These are phyloP conservation scores for Eupithecia exiguata DNA, from an alignment of 2,888 invertebrate species.

Conservation along the genomic window DNA sequence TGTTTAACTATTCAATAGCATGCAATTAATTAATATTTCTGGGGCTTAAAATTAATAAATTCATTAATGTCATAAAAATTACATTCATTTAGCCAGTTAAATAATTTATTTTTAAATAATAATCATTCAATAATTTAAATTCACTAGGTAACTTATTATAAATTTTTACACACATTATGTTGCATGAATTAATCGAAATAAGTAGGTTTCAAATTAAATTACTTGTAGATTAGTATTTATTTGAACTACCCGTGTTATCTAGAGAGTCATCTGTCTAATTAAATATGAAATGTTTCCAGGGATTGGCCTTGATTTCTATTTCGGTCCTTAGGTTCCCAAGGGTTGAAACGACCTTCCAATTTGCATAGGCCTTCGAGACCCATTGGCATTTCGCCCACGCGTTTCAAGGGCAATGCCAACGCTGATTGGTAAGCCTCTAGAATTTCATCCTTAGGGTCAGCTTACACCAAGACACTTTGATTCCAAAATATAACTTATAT, in stretches of 20 bases:
- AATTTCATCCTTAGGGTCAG: conserved; percentile 13
- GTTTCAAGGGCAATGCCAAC: conserved; percentile 17
- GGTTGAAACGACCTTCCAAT: conserved; percentile 30
- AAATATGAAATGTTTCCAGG: conserved; percentile 3
- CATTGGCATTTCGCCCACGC: conserved; percentile 44
- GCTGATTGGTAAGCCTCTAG: conserved; percentile 19
- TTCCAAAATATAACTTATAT: too few species aligned
- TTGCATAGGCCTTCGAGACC: conserved; percentile 25
- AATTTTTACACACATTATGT: too few species aligned
- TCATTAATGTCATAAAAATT: too few species aligned
- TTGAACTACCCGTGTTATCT: not conserved
- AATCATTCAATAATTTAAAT: too few species aligned
- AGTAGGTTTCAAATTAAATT: not conserved
- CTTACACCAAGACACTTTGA: too few species aligned
- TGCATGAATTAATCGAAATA: too few species aligned
- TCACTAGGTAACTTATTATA: too few species aligned
- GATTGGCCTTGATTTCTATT: conserved; percentile 26
- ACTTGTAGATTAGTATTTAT: not conserved
- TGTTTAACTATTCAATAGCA: too few species aligned
- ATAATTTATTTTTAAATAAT: too few species aligned
- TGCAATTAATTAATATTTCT: too few species aligned
- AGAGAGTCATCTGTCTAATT: conserved; percentile 13
- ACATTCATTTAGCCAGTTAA: too few species aligned
- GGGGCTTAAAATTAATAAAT: too few species aligned
- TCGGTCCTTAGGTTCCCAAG: conserved; percentile 17